These are phyloP conservation scores for Oceanodroma leucorhoa DNA, from an alignment of 2,797 vertebrate genomes.

Conservation along the genomic window DNA sequence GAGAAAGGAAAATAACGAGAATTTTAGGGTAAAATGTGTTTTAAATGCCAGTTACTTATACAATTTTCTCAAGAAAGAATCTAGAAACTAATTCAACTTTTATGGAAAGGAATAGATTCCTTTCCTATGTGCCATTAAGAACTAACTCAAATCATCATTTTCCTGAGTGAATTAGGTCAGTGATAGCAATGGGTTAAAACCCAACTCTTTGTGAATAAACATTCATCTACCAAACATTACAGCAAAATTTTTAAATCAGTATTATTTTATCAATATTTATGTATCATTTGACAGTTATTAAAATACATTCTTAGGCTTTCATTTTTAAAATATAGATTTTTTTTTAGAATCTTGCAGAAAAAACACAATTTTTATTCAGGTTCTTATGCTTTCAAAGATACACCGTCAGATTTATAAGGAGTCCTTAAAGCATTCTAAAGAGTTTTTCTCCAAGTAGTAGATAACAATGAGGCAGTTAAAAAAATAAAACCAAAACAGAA, in stretches of 20 bases:
- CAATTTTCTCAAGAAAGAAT: not conserved
- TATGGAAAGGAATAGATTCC: not conserved
- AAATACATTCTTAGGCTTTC: not conserved
- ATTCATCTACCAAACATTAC: rapidly evolving
- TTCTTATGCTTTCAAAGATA: not conserved
- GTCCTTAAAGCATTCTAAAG: not conserved
- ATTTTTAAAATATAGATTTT: not conserved
- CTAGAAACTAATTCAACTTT: not conserved
- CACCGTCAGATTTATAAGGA: not conserved
- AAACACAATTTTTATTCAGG: not conserved
- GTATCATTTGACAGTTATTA: not conserved
- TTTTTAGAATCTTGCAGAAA: not conserved
- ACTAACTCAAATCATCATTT: not conserved
- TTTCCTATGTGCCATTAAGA: not conserved
- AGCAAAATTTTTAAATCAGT: not conserved
- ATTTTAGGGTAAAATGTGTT: not conserved
- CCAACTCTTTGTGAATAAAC: not conserved
- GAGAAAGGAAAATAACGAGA: not conserved
- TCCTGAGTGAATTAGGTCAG: not conserved
- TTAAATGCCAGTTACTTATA: not conserved
- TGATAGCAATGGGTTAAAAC: not conserved
- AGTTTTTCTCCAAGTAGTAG: not conserved
- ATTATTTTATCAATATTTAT: not conserved
- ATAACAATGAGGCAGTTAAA: not conserved
- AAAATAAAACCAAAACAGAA: not conserved